phyloP scores from a whole-genome alignment of 2,888 invertebrate species.

The Eudasyphora cyanicolor region DNA sequence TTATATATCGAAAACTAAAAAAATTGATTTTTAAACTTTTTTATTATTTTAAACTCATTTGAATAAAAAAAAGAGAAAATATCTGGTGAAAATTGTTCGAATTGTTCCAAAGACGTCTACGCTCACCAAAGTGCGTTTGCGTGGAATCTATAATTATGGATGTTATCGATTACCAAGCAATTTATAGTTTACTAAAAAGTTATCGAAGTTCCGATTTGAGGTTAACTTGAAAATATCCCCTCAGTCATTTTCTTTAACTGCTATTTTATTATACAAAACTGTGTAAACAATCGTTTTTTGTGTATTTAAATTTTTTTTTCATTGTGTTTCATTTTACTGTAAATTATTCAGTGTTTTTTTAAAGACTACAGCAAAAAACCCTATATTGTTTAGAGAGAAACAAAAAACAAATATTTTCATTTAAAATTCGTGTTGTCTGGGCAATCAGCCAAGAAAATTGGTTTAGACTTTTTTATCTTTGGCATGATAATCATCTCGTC shows the following conservation, averaged over 20 bases:
- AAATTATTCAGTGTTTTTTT: slow-evolving; percentile 34
- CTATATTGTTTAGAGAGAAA: background rate
- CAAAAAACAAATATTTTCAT: slow-evolving; percentile 17
- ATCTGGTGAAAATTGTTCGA: too few species aligned
- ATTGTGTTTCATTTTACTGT: slow-evolving; percentile 17
- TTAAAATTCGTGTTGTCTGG: slow-evolving; percentile 29
- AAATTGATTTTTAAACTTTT: too few species aligned
- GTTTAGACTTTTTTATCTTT: slow-evolving; percentile 43
- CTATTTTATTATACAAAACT: background rate
- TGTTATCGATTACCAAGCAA: too few species aligned
- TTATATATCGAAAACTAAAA: too few species aligned
- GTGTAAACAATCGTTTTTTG: background rate
- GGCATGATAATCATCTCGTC: slow-evolving; percentile 24
- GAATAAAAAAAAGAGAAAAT: too few species aligned
- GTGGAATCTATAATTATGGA: too few species aligned
- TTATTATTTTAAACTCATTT: too few species aligned
- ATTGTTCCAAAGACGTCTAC: too few species aligned
- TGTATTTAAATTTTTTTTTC: background rate
- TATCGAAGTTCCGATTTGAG: too few species aligned
- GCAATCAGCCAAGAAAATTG: slow-evolving; percentile 47
- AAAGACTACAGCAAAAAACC: slow-evolving; percentile 41
- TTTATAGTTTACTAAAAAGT: too few species aligned
- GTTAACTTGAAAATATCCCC: too few species aligned
- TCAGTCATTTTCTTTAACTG: background rate
- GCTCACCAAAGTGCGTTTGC: too few species aligned